Percentiles rank a stretch among this genome's conserved stretches.
These are phyloP conservation scores for Pantelozetes paolii DNA, from an alignment of 2,888 invertebrate genomes.

Conservation along the genomic window DNA sequence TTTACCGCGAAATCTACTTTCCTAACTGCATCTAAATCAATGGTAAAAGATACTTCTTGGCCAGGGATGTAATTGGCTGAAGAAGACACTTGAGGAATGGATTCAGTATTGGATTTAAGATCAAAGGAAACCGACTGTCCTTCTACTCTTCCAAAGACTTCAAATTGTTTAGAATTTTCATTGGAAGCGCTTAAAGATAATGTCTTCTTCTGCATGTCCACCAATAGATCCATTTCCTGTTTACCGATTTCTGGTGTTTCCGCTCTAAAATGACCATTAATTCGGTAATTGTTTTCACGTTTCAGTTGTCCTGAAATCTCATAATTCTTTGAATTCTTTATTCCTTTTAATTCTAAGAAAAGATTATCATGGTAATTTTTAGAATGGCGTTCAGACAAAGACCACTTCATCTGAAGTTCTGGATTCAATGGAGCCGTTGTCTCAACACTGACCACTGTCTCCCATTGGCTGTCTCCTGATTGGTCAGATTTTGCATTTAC, in stretches of 20 bases:
- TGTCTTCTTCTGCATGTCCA: background rate
- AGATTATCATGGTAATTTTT: too few relatives aligned
- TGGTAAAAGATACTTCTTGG: background rate
- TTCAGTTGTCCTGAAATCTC: slow-evolving; percentile 18
- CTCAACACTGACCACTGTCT: background rate
- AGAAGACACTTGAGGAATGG: background rate
- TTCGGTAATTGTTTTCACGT: background rate
- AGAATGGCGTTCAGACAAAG: too few relatives aligned
- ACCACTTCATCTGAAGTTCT: too few relatives aligned
- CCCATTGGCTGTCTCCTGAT: background rate
- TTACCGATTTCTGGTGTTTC: background rate
- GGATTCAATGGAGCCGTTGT: too few relatives aligned
- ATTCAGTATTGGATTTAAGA: background rate
- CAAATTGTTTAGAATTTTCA: slow-evolving; percentile 27
- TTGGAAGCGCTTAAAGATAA: background rate
- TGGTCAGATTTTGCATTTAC: background rate
- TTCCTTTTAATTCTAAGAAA: too few relatives aligned
- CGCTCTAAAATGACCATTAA: background rate
- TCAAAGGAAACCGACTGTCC: background rate
- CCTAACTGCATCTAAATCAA: background rate
- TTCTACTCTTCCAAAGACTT: background rate
- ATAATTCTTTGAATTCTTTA: background rate
- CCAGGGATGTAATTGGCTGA: background rate
- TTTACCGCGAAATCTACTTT: slow-evolving; percentile 23
- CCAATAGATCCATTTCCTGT: background rate